Conservation (phyloP, 1,140 invertebrate genomes). For the Lethrus apterus region DNA sequence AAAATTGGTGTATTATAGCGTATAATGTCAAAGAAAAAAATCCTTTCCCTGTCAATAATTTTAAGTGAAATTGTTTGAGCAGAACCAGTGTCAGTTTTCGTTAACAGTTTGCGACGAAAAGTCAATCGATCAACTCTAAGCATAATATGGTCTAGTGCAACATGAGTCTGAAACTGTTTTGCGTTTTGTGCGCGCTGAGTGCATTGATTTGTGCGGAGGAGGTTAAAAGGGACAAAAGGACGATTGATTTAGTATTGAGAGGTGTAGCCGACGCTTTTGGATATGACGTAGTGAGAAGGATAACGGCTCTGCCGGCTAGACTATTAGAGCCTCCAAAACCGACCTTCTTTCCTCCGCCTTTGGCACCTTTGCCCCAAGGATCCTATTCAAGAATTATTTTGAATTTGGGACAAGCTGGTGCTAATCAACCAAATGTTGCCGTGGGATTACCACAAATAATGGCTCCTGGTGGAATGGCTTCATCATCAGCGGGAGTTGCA, state of each 20-base stretch:
- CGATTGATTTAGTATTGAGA: constrained; percentile 21
- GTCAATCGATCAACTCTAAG: not conserved
- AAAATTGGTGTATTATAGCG: too few relatives aligned
- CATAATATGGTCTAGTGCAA: constrained; percentile 1
- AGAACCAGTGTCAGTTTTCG: constrained; percentile 1
- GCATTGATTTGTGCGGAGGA: not conserved
- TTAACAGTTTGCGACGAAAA: constrained; percentile 5
- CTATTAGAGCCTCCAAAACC: not conserved
- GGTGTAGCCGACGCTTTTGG: constrained; percentile 24
- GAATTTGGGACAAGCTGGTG: constrained; percentile 8
- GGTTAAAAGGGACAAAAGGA: constrained; percentile 23
- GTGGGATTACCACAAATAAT: too few relatives aligned
- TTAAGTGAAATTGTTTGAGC: constrained; percentile 13
- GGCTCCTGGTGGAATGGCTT: too few relatives aligned
- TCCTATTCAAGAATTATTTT: constrained; percentile 11
- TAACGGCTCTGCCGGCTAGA: constrained; percentile 26
- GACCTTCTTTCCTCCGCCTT: constrained; percentile 24
- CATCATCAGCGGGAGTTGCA: too few relatives aligned
- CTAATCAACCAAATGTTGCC: too few relatives aligned
- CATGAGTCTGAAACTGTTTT: not conserved
- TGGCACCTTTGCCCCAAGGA: constrained; percentile 8
- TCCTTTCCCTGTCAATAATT: constrained; percentile 15
- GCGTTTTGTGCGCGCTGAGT: not conserved
- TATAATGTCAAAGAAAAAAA: constrained; percentile 16
- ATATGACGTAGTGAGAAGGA: constrained; percentile 37